A percentile compares a stretch with the other conserved stretches of the same genome.
Evolutionary conservation across 2,113 vertebrate genomes (phyloP).

Genomic region (Strix aluco): DNA sequence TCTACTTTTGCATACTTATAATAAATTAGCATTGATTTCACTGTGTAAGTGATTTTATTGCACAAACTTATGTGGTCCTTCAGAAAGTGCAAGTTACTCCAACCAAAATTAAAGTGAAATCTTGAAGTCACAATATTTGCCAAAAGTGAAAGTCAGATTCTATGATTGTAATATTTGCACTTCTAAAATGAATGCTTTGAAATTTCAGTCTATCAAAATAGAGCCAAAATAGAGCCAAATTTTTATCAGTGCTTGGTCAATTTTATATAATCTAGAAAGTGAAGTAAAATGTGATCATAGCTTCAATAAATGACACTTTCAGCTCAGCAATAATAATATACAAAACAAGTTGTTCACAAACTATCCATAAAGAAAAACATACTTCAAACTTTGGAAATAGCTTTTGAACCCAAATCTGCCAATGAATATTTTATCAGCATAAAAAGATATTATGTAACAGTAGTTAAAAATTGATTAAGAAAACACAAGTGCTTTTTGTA

Average conservation of each 20-base stretch:
- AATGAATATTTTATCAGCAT: neutral
- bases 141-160: neutral
- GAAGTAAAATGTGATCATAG: neutral
- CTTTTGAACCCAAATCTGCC: neutral
- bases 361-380: neutral
- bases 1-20: neutral
- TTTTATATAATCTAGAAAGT: neutral
- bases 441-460: neutral
- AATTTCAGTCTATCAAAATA: neutral
- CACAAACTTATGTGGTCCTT: neutral
- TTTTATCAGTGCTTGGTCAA: neutral
- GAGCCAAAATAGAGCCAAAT: neutral
- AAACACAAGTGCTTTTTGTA: neutral
- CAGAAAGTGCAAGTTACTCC: neutral
- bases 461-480: neutral
- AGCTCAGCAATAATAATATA: neutral
- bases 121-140: neutral
- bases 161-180: neutral
- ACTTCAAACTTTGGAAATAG: neutral
- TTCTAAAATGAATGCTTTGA: neutral
- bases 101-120: neutral
- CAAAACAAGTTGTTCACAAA: neutral
- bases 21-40: neutral
- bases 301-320: neutral
- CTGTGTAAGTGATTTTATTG: neutral